Evolutionary conservation across 2,797 vertebrate species (phyloP), one percentile per base, ranked within the genome.

Genomic region (Myotis pilosus): DNA sequence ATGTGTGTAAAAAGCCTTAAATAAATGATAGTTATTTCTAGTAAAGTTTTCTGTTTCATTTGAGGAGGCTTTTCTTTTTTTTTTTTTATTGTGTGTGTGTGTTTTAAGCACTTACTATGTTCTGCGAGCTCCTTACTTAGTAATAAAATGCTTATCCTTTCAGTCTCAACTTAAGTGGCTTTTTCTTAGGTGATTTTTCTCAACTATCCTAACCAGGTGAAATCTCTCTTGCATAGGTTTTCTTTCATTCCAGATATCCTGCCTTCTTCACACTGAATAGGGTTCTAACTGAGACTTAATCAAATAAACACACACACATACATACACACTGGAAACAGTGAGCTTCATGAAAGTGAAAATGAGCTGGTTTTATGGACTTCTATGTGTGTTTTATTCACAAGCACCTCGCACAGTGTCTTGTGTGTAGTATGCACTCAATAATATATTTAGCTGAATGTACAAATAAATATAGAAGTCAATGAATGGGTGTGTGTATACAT

Each of bases 11-110:
- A 89, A 93, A 87, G 6, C 7, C 44, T 81, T 85, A 72, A 44
- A n/a, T 62, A 44, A 81, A 80, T 89, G 66, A 68, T 10, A 83
- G 6, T 30, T 51, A 66, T 38, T 89, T 87, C 62, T 83, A 64
- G 92, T 89, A 66, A 93, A 87, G 2, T 33, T 74, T 66, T 47
- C 33, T 90, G 17, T 66, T 91, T 78, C 60, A 82, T 85, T 91
- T 92, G 28, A 75, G 13, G 30, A 84, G 3, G 23, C 0, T 2
- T 1, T 78, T 64, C 41, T 20, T 68, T 62, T n/a, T 30, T 69
- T 66, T 62, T 23, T 28, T 78, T 74, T 5, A 36, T 5, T 44
- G 41, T 44, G 44, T 79, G 47, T 53, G 9, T 23, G 93, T 84
- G n/a, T 36, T 25, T 76, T 47, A 62, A 75, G 12, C 3, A 82